Evolutionary conservation across 2,888 invertebrate species (phyloP).

Genomic region (Drosophila stalkeri): DNA sequence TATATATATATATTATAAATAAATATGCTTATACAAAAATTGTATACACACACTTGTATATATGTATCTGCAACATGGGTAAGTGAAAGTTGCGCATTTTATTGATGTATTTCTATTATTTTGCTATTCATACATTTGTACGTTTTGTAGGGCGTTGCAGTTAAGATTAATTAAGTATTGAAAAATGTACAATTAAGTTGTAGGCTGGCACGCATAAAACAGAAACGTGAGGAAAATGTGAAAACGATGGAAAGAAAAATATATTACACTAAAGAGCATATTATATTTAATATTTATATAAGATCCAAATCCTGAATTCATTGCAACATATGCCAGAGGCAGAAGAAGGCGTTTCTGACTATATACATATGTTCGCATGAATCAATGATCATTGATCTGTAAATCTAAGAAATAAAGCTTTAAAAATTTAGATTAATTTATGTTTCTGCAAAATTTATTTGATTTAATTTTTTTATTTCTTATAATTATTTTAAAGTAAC

Average conservation of each 20-base stretch:
- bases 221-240: constrained; percentile 11
- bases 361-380: neutral
- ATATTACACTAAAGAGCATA: neutral
- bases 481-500: neutral
- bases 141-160: constrained; percentile 42
- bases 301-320: neutral
- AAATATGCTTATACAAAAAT: constrained; percentile 3
- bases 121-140: constrained; percentile 1
- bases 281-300: neutral
- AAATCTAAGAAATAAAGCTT: no score
- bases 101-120: constrained; percentile 13
- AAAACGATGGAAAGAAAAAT: neutral
- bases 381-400: no score
- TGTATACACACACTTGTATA: neutral
- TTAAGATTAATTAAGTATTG: constrained; percentile 50
- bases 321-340: no score
- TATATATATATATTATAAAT: neutral
- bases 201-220: constrained; percentile 50
- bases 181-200: constrained; percentile 41
- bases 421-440: no score
- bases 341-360: neutral
- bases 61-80: neutral
- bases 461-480: no score
- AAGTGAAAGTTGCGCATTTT: constrained; percentile 62
- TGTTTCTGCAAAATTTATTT: no score